These are phyloP conservation scores for Mesoclemmys tuberculata DNA, from an alignment of 2,113 vertebrate genomes.

Conservation along the genomic window DNA sequence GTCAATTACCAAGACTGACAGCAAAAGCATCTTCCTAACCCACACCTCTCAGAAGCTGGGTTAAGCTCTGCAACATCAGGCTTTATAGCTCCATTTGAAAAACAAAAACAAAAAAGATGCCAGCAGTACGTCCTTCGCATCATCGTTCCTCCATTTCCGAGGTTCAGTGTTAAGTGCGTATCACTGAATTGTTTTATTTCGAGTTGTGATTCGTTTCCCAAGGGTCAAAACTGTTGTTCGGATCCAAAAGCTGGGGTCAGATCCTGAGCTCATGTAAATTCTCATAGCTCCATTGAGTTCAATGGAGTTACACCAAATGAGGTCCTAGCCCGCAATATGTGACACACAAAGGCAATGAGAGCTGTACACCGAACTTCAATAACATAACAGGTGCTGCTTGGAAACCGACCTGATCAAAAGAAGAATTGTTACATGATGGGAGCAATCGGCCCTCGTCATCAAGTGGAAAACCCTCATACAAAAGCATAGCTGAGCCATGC, in stretches of 20 bases:
- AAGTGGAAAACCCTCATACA: not conserved
- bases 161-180: constrained; percentile 24
- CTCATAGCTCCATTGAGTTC: constrained; percentile 23
- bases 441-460: not conserved
- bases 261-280: constrained; percentile 3
- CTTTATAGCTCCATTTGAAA: not conserved
- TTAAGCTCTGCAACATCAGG: not conserved
- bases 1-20: not conserved
- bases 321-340: not conserved
- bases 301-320: not conserved
- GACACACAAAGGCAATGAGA: not conserved
- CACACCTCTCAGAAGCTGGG: not conserved
- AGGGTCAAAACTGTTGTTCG: constrained; percentile 54
- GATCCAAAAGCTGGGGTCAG: constrained; percentile 34
- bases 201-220: constrained; percentile 48
- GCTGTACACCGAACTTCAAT: not conserved
- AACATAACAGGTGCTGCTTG: not conserved
- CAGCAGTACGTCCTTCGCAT: not conserved
- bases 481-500: not conserved
- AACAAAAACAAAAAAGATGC: not conserved
- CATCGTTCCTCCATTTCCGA: not conserved
- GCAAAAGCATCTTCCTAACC: not conserved
- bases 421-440: not conserved
- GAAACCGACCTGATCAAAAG: not conserved
- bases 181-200: constrained; percentile 57